Conservation (phyloP, 1,140 invertebrate species). For the Triops cancriformis region DNA sequence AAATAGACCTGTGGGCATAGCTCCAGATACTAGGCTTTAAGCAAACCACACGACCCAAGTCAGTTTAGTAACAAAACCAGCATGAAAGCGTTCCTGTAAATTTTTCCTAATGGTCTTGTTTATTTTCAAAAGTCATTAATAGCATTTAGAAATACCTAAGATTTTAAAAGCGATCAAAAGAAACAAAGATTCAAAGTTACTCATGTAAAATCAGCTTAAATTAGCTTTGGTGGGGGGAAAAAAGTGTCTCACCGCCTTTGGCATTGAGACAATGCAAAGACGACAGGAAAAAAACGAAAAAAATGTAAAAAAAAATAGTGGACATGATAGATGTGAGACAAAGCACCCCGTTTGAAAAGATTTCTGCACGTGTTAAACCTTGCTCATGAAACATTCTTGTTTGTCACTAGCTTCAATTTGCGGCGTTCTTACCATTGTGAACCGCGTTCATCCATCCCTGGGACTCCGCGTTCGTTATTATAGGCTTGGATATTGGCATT, state of each 20-base stretch:
- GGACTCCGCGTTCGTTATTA: background rate
- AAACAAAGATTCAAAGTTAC: too few species aligned
- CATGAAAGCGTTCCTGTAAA: background rate
- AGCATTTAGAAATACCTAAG: too few species aligned
- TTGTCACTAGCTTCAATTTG: background rate
- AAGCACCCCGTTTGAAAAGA: background rate
- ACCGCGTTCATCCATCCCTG: background rate
- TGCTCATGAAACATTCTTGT: background rate
- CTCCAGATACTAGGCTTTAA: background rate
- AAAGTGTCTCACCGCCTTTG: too few species aligned
- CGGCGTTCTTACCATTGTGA: background rate
- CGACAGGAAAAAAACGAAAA: too few species aligned
- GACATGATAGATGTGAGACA: background rate
- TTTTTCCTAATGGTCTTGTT: background rate
- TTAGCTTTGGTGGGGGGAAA: too few species aligned
- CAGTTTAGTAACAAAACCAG: background rate
- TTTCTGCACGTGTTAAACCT: background rate
- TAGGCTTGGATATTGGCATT: slow-evolving; percentile 10
- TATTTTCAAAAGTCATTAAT: background rate
- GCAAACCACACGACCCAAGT: background rate
- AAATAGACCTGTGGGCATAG: slow-evolving; percentile 13
- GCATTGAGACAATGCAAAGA: too few species aligned
- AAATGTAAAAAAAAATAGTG: too few species aligned
- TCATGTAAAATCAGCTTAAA: too few species aligned
- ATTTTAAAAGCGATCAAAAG: too few species aligned